phyloP scores from a whole-genome alignment of 2,113 vertebrate genomes.

The Thinocorus orbignyianus region DNA sequence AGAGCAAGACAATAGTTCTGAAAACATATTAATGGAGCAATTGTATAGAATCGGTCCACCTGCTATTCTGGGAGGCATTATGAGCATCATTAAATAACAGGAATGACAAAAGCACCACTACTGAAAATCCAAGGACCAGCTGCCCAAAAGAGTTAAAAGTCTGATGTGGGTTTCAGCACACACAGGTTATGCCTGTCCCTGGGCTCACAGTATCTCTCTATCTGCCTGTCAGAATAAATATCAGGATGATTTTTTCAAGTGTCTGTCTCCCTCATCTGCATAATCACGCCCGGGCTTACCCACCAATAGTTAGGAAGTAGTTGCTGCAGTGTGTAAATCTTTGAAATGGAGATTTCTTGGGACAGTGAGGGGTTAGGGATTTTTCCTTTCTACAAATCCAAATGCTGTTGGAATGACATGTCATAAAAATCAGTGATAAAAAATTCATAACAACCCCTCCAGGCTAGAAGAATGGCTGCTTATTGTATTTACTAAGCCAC shows the following conservation, averaged over 20 bases:
- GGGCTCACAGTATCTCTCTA: neutral
- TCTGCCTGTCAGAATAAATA: slow-evolving; percentile 2
- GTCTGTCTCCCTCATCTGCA: neutral
- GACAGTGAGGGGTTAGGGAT: neutral
- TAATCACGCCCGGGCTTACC: neutral
- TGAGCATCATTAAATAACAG: neutral
- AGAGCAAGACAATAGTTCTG: neutral
- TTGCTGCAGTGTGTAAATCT: neutral
- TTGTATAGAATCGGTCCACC: neutral
- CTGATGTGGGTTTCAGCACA: neutral
- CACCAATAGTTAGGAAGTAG: neutral
- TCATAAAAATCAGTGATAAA: slow-evolving; percentile 35
- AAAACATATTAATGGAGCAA: neutral
- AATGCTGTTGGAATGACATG: neutral
- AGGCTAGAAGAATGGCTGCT: slow-evolving; percentile 10
- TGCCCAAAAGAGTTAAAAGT: neutral
- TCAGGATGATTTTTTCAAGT: neutral
- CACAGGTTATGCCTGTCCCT: neutral
- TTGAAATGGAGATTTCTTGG: slow-evolving; percentile 17
- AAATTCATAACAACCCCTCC: slow-evolving; percentile 44
- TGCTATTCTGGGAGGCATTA: neutral
- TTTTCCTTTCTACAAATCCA: neutral
- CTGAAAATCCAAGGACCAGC: neutral
- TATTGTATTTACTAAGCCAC: slow-evolving; percentile 60
- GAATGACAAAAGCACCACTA: neutral